Evolutionary conservation across 2,113 vertebrate genomes (phyloP), one percentile per base, ranked within the genome.

Genomic region (Vulpes ferrilata): DNA sequence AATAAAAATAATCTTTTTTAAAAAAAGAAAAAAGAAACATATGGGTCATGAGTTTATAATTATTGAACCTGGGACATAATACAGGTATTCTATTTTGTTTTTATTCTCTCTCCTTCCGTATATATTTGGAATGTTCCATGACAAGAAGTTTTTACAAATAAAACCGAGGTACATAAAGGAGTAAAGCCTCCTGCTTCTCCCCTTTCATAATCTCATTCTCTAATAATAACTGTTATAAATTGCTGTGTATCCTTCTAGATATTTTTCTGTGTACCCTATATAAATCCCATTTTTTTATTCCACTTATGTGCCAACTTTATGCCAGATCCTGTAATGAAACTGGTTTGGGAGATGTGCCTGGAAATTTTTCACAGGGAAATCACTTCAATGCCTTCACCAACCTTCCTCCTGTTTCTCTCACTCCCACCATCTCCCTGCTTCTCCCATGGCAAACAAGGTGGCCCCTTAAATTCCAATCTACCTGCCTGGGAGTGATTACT

Each of bases 301-400:
- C 74, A 81, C 32, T 55, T 93, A 48, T 2, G 13, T 85, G 59
- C 43, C 81, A 84, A 71, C 11, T 12, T 94, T 53, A 32, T 78
- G 10, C 43, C 67, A 87, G 64, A 96, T 43, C 53, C 69, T 80
- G 6, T 51, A 92, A 90, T 84, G 55, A 78, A 92, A 88, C 17
- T 96, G 71, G 64, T 48, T 90, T 88, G 59, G 51, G 78, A 95
- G 8, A 86, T 82, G 10, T 84, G 12, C 48, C 30, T 82, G 11
- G 69, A 79, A 93, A 83, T 1, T 92, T 95, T 80, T 92, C 83
- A 35, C 35, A 62, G 22, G 62, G 59, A 90, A 96, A 95, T 94
- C 90, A 64, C 35, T 67, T 0, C 11, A 22, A 23, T 11, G 8
- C 35, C 19, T 8, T 16, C 48, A 17, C 55, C 25, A 51, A 11